Conservation (phyloP, 2,113 vertebrate species). For the human region DNA sequence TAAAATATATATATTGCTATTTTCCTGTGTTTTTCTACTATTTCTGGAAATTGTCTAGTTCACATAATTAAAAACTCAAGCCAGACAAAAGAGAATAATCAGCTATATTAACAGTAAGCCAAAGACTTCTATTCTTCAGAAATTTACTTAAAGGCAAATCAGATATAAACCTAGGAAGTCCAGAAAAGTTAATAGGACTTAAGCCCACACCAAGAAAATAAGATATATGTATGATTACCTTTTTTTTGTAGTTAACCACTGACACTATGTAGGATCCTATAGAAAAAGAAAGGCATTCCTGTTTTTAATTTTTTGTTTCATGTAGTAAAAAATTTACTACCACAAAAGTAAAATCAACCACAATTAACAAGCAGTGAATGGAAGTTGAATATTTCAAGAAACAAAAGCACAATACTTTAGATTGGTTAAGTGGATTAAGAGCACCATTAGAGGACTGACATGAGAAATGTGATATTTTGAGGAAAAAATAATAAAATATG, state of each 20-base stretch:
- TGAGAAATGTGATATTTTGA: conserved; percentile 5
- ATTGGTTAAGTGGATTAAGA: background rate
- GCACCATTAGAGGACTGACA: background rate
- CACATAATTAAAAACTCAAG: conserved; percentile 22
- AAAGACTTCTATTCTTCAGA: background rate
- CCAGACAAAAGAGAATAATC: background rate
- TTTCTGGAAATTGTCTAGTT: background rate
- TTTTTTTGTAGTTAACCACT: conserved; percentile 1
- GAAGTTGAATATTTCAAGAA: background rate
- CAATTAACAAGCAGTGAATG: background rate
- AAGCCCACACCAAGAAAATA: background rate
- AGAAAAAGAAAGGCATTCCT: background rate
- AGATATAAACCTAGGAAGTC: background rate
- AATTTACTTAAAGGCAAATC: conserved; percentile 30
- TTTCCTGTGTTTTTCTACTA: background rate
- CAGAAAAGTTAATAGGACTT: conserved; percentile 25
- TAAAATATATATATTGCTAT: background rate
- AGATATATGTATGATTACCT: background rate
- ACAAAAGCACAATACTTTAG: background rate
- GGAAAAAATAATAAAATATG: background rate
- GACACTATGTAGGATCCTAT: background rate
- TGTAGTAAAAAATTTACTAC: background rate
- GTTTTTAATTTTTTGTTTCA: background rate
- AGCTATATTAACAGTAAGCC: background rate
- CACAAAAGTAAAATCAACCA: background rate